Evolutionary conservation across 2,888 invertebrate genomes (phyloP), one percentile per base, ranked within the genome.

Genomic region (Candidula unifasciata): DNA sequence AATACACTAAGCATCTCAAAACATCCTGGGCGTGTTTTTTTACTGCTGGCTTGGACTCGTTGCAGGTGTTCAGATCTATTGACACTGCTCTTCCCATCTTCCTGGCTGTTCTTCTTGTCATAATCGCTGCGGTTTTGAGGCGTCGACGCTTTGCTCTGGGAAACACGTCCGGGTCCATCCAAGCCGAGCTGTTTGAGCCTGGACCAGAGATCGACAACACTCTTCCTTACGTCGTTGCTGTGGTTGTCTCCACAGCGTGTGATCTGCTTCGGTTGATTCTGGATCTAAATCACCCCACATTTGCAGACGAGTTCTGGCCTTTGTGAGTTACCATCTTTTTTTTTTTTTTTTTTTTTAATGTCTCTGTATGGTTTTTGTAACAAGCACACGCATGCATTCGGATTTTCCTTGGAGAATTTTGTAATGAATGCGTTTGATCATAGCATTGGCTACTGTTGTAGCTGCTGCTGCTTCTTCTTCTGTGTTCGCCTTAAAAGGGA

Each of bases 131-230:
- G 18, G 21, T 44, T 52, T 13, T 79, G 16, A 66, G 77, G 8
- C n/a, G 33, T 21, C 30, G 64, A 30, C 30, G 77, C 13, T 77
- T 60, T 35, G 60, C 16, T 30, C 77, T 33, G 8, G 60, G 77
- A 33, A 1, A 18, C 60, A 16, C 24, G 0, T 3, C 30, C 8
- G 64, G 60, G 16, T 54, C 35, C 13, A 37, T 77, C 27, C 57
- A 64, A 33, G 33, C 35, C 10, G 77, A 79, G 68, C 68, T 79
- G 1, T 37, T 79, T 24, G 37, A 27, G 27, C 66, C 52, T 68
- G 66, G 44, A 10, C 79, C 79, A 44, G 66, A 66, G 66, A 79
- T 79, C 24, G 79, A 79, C 68, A 79, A 37, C 68, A 66, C 44
- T 8, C 18, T 35, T 21, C 66, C 68, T 68, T 79, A 79, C 79